Conservation (phyloP, 2,113 vertebrate genomes). For the Mixornis gularis region DNA sequence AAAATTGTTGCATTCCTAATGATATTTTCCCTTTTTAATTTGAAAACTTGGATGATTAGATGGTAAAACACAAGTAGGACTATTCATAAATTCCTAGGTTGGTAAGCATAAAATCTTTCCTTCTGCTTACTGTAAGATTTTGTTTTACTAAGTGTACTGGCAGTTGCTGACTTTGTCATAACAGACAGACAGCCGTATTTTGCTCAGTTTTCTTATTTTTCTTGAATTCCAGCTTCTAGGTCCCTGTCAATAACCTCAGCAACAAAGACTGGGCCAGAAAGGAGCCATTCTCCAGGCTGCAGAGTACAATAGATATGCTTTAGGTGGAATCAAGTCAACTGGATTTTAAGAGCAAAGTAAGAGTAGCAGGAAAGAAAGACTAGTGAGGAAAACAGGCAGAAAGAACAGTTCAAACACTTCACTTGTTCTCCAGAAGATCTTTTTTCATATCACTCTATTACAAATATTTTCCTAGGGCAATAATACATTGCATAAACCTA, state of each 20-base stretch:
- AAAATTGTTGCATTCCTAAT: not conserved
- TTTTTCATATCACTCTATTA: not conserved
- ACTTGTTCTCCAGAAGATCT: not conserved
- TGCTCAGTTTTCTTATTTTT: not conserved
- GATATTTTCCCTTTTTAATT: not conserved
- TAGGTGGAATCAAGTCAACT: not conserved
- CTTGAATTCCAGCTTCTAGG: not conserved
- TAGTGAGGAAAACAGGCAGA: not conserved
- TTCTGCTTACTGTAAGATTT: not conserved
- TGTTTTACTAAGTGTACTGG: not conserved
- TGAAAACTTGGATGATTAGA: not conserved
- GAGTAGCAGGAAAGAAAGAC: not conserved
- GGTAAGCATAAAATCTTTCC: fast-evolving
- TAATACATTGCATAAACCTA: not conserved
- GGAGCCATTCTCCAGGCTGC: not conserved
- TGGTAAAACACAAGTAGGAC: not conserved
- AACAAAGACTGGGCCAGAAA: not conserved
- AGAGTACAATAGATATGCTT: not conserved
- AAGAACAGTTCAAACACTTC: not conserved
- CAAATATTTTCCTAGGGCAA: not conserved
- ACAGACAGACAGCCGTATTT: not conserved
- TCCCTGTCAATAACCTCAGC: not conserved
- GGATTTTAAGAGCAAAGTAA: not conserved
- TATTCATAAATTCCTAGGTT: not conserved
- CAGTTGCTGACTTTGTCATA: not conserved